Evolutionary conservation across 2,797 vertebrate species (phyloP), one percentile per base, ranked within the genome.

Genomic region (Alfaro cultratus): DNA sequence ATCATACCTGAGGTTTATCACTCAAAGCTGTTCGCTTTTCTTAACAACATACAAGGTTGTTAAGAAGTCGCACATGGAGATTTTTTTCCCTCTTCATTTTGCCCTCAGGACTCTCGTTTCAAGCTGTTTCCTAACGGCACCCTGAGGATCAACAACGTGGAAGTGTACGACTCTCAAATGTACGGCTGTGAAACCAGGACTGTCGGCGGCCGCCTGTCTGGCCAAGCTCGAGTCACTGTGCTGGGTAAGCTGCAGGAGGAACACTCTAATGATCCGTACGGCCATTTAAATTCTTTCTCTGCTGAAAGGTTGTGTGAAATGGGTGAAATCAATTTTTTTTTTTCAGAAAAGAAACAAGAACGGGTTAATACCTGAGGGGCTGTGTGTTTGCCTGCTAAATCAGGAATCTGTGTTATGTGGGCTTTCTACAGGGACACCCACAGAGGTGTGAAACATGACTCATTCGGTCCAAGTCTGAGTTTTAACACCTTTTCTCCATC

Each of bases 141-240:
- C 0, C 94, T 99, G 81, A 96, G 97, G 83, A 98, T 99, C 93
- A 98, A 98, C 93, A 98, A 88, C 0, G 98, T 99, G 90, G 98
- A 99, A 88, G 98, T 99, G n/a, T 99, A 99, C 0, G 98, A 99
- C 0, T 97, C 97, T 0, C 97, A 96, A 0, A 80, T 95, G 74
- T 99, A 98, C 86, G 96, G 95, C 89, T 99, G 98, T 0, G 93
- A 96, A 88, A 96, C 97, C 92, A 96, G 93, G 88, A 98, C 97
- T 0, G 93, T 90, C 0, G 97, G 96, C 0, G 98, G 98, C 75
- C 88, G 90, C 76, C 94, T 99, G 2, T 95, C 88, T 45, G 98
- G 96, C 31, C 96, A 96, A 0, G 98, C 97, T 0, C 95, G 96
- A 0, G 97, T 99, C 13, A 92, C 87, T 0, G 97, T 99, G 21